Conservation (phyloP, 2,797 vertebrate species). For the Scolopax bukidnonensis region DNA sequence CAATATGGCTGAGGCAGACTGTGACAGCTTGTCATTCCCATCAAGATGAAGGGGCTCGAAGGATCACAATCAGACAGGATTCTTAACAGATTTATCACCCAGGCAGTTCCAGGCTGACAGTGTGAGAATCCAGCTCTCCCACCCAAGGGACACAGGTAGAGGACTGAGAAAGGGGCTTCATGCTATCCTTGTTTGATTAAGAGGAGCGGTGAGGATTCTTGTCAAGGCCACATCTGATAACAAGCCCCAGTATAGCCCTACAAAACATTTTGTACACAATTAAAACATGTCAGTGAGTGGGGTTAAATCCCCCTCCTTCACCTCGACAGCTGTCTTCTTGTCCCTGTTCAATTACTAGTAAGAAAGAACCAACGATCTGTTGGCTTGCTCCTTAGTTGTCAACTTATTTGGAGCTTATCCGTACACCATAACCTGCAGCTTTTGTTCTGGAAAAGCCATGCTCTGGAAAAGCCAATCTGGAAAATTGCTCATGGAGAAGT, state of each 20-base stretch:
- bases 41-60: neutral
- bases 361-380: neutral
- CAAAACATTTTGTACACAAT: neutral
- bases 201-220: neutral
- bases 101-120: neutral
- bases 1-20: neutral
- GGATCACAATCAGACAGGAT: neutral
- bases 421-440: neutral
- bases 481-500: rapidly evolving
- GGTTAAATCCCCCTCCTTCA: neutral
- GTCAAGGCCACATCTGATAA: neutral
- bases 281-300: neutral
- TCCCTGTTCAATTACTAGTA: neutral
- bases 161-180: neutral
- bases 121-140: slow-evolving; percentile 8
- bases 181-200: neutral
- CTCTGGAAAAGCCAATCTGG: neutral
- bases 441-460: neutral
- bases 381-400: neutral
- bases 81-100: slow-evolving; percentile 32
- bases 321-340: neutral
- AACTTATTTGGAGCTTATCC: neutral
- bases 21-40: slow-evolving; percentile 30
- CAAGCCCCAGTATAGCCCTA: neutral
- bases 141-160: neutral